Base-by-base conservation (phyloP, 2,797 vertebrate genomes). In the Prunella strophiata region DNA sequence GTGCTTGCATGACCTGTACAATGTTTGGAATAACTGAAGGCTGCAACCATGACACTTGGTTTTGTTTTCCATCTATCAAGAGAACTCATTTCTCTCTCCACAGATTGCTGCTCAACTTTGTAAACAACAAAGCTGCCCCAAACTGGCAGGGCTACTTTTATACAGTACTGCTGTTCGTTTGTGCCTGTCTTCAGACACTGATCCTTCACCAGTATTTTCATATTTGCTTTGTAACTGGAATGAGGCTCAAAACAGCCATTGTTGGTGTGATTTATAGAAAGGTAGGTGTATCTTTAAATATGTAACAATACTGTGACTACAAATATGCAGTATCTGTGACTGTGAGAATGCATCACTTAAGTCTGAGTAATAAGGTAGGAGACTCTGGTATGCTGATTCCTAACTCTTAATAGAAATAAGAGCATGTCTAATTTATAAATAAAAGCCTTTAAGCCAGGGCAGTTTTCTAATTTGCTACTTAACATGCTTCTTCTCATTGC, bases 131-230 rank as follows among this genome's bases (percentile, higher is more conserved):
- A 68, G 67, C 82, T 32, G 98, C 99, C 80, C 99, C 99, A 13
- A 70, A 78, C 79, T 99, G 99, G 99, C 99, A 99, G 5, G 99
- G 99, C 73, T 99, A 98, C 97, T 98, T 99, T 88, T 99, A 99
- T 97, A 99, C 99, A 0, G 97, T 66, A 1, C 98, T 99, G 58
- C 97, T 99, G n/a, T 99, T 99, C 16, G 4, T 99, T 42, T 98
- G 98, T 42, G 97, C 98, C 61, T 98, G 98, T 66, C 92, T 99
- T 47, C 99, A 99, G 98, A 99, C 99, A 0, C 98, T 99, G 54
- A 97, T 99, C 91, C 98, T 99, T 62, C 99, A 99, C 97, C 98
- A 98, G 75, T 99, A 99, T 96, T 99, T 99, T 95, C 99, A 99
- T 34, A 99, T 99, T 89, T 99, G 99, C 97, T 99, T 99, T 32